These are phyloP conservation scores for Nomada ruficornis DNA, from an alignment of 2,888 invertebrate genomes.

Conservation along the genomic window DNA sequence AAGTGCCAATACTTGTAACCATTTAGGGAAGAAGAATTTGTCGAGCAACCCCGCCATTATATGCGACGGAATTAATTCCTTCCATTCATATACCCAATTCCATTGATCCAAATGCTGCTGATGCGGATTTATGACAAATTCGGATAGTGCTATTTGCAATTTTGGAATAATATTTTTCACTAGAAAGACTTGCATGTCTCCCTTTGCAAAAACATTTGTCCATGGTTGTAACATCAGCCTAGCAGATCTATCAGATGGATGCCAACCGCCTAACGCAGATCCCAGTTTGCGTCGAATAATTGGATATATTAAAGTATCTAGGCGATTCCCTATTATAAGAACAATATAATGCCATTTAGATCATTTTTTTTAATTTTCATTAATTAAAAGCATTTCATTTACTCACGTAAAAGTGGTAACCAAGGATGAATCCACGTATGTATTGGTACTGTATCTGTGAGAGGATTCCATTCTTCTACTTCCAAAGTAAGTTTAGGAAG, in stretches of 20 bases:
- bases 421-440: constrained; percentile 99
- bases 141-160: constrained; percentile 88
- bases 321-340: constrained; percentile 80
- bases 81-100: constrained; percentile 98
- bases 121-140: constrained; percentile 89
- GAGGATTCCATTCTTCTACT: constrained; percentile 97
- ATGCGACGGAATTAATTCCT: constrained; percentile 91
- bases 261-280: constrained; percentile 96
- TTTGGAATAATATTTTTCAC: constrained; percentile 95
- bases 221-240: constrained; percentile 96
- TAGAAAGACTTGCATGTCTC: constrained; percentile 92
- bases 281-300: constrained; percentile 96
- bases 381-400: not conserved
- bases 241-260: constrained; percentile 97
- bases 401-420: constrained; percentile 92
- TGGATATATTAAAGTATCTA: constrained; percentile 90
- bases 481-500: constrained; percentile 90
- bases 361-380: not conserved
- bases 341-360: not conserved
- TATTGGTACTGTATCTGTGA: constrained; percentile 97
- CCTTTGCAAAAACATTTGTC: constrained; percentile 91
- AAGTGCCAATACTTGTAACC: constrained; percentile 92
- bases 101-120: constrained; percentile 93
- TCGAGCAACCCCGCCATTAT: constrained; percentile 93
- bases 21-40: constrained; percentile 96